Base-by-base conservation (phyloP, 2,113 vertebrate species). In the Serilophus lunatus region DNA sequence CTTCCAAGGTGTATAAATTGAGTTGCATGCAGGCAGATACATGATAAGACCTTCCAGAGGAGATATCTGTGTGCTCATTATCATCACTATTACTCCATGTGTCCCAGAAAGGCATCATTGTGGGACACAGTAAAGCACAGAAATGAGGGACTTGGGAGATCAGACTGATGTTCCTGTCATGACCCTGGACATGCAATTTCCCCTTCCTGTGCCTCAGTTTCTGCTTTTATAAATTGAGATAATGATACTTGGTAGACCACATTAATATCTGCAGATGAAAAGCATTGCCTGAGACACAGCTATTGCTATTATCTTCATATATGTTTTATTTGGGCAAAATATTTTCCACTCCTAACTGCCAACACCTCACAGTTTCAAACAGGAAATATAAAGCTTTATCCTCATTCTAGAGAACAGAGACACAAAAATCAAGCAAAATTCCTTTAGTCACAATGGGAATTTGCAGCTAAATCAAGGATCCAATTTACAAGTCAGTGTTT, bases 21-120 rank as follows among this genome's bases (percentile, higher is more conserved):
- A 91, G 82, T 68, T 93, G 51, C 50, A 40, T 68, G 60, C 60
- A 86, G 90, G 47, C 64, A 83, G 90, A 64, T 81, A 29, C 81
- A 71, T 71, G 88, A 93, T 93, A 88, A 93, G 72, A 71, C 85
- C 76, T 95, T 96, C 93, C 76, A 95, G 86, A 91, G 69, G 69
- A 93, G 60, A 9, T 74, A 64, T 57, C 81, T 90, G 33, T 80
- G 70, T 45, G 64, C 60, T 92, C 51, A 31, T 97, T 92, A 75
- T 44, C 51, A 63, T 82, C 68, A n/a, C 87, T 93, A 80, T 90
- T 93, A 80, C 64, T 77, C 66, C 47, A 51, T 11, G 33, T 36
- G 63, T 72, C 59, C 78, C 64, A 91, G 79, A 93, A 91, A 83
- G 35, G 12, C 24, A 57, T 69, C 40, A 22, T 13, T 77, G 64